These are phyloP conservation scores for Pterophyllum scalare DNA, from an alignment of 2,113 vertebrate genomes.

Conservation along the genomic window DNA sequence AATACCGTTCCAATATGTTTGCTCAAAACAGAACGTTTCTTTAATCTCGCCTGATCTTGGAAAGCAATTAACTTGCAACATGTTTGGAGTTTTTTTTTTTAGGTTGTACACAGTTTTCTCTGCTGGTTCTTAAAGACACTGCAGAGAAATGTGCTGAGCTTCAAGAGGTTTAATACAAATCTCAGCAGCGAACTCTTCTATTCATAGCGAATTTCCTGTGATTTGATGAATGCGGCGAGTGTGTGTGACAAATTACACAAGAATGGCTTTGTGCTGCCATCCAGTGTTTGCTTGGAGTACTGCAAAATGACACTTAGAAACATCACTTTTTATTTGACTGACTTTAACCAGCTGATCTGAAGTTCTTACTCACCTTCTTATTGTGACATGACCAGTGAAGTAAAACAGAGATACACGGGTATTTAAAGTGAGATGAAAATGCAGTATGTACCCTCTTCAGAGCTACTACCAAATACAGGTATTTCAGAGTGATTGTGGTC, in stretches of 20 bases:
- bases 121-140: not conserved
- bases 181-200: slow-evolving; percentile 9
- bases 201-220: not conserved
- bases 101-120: not conserved
- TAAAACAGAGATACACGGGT: not conserved
- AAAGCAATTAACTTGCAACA: not conserved
- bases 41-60: not conserved
- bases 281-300: slow-evolving; percentile 34
- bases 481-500: slow-evolving; percentile 1
- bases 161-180: slow-evolving; percentile 3
- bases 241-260: not conserved
- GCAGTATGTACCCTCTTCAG: not conserved
- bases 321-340: slow-evolving; percentile 42
- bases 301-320: slow-evolving; percentile 13
- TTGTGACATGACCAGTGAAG: not conserved
- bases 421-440: not conserved
- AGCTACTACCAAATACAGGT: not conserved
- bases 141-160: slow-evolving; percentile 13
- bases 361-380: not conserved
- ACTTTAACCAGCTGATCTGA: not conserved
- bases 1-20: not conserved
- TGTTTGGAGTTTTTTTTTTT: not conserved
- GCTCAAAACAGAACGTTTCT: not conserved
- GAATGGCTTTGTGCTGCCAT: slow-evolving; percentile 46
- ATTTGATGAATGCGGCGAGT: not conserved